A percentile compares a stretch with the other conserved stretches of the same genome.
phyloP scores from a whole-genome alignment of 2,113 vertebrate genomes.

The Mus spicilegus region DNA sequence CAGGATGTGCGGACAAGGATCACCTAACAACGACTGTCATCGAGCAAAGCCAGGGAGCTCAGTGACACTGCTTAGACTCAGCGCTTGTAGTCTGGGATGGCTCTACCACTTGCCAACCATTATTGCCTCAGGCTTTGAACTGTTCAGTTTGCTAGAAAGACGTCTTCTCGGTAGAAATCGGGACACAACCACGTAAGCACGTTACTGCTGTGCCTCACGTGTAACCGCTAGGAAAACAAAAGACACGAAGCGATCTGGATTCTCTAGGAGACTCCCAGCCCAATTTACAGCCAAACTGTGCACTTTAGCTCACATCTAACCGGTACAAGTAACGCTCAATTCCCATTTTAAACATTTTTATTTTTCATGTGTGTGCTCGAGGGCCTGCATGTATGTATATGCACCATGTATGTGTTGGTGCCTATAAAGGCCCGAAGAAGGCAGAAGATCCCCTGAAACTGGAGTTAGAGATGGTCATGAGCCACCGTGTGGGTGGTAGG shows the following conservation, averaged over 20 bases:
- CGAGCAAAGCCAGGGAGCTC: background rate
- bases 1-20: background rate
- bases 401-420: no score
- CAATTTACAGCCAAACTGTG: background rate
- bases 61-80: background rate
- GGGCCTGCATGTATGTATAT: background rate
- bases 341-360: background rate
- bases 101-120: background rate
- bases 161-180: background rate
- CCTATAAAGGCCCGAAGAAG: background rate
- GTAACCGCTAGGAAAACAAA: background rate
- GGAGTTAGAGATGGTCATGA: background rate
- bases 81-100: background rate
- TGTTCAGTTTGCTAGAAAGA: background rate
- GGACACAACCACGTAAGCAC: background rate
- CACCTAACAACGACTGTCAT: background rate
- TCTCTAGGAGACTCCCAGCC: background rate
- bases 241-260: background rate
- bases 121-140: conserved; percentile 6
- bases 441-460: background rate
- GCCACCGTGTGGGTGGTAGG: background rate
- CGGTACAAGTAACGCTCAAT: no score
- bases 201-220: conserved; percentile 1
- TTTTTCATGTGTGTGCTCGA: background rate
- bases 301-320: background rate